phyloP scores from a whole-genome alignment of 2,797 vertebrate genomes.

The Xiphorhynchus erythropygius region DNA sequence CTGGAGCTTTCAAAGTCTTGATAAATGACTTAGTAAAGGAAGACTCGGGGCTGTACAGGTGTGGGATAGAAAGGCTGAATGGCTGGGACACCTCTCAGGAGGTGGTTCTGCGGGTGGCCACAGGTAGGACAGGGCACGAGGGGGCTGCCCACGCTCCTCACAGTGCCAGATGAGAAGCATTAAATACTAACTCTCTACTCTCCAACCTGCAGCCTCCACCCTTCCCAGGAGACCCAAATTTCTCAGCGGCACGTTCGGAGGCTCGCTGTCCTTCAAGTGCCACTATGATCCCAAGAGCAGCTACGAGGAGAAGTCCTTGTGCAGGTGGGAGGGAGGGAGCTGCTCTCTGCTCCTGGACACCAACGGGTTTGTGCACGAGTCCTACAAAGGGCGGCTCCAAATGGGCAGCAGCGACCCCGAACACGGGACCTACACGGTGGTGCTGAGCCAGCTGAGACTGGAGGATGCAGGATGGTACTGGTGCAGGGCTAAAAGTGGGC shows the following conservation, averaged over 20 bases:
- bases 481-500: neutral
- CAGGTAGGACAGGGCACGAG: neutral
- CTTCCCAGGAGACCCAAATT: neutral
- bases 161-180: fast-evolving
- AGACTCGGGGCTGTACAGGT: constrained; percentile 59
- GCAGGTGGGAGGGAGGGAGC: constrained; percentile 19
- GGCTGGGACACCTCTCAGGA: neutral
- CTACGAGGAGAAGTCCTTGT: constrained; percentile 15
- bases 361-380: neutral
- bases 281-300: neutral
- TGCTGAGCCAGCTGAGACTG: constrained; percentile 13
- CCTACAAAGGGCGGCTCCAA: neutral
- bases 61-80: neutral
- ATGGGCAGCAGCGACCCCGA: neutral
- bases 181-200: neutral
- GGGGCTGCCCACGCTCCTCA: neutral
- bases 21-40: constrained; percentile 38
- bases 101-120: constrained; percentile 37
- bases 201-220: neutral
- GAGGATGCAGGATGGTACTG: constrained; percentile 59
- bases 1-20: constrained; percentile 36
- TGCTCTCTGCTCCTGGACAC: constrained; percentile 4
- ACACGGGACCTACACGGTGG: neutral
- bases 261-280: neutral
- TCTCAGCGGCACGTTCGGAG: neutral